Conservation (phyloP, 2,797 vertebrate genomes). For the Ciconia nigra region DNA sequence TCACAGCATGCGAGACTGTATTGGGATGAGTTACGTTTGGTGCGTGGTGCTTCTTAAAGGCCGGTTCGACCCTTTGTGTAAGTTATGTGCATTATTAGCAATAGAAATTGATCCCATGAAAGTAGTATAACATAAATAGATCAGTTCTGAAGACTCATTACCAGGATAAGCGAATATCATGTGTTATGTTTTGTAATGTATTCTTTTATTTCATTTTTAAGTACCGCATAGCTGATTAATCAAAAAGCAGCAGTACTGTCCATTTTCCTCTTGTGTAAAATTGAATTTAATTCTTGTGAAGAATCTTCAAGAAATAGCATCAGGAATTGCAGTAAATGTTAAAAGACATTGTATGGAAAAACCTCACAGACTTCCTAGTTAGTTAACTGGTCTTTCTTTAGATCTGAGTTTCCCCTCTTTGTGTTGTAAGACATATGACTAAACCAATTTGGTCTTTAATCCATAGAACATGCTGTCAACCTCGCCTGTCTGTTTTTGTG, state of each 20-base stretch:
- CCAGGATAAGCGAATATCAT: neutral
- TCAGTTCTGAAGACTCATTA: conserved; percentile 1
- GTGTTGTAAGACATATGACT: conserved; percentile 26
- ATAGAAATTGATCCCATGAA: neutral
- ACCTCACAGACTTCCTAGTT: neutral
- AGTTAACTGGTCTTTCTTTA: conserved; percentile 4
- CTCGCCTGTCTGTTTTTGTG: neutral
- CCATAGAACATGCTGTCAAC: neutral
- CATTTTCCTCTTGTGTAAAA: conserved; percentile 25
- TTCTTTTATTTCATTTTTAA: conserved; percentile 13
- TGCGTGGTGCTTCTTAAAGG: neutral
- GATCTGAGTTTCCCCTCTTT: neutral
- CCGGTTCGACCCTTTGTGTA: neutral
- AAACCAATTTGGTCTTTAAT: conserved; percentile 33
- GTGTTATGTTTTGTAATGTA: neutral
- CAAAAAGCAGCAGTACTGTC: neutral
- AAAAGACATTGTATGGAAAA: neutral
- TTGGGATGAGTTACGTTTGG: neutral
- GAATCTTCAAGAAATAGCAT: conserved; percentile 30
- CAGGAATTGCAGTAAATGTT: conserved; percentile 14
- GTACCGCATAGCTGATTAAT: neutral
- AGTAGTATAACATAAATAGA: neutral
- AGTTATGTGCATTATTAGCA: neutral
- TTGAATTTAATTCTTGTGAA: conserved; percentile 37
- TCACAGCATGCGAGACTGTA: neutral